Evolutionary conservation across 2,888 invertebrate genomes (phyloP).

Genomic region (Noctua janthina): DNA sequence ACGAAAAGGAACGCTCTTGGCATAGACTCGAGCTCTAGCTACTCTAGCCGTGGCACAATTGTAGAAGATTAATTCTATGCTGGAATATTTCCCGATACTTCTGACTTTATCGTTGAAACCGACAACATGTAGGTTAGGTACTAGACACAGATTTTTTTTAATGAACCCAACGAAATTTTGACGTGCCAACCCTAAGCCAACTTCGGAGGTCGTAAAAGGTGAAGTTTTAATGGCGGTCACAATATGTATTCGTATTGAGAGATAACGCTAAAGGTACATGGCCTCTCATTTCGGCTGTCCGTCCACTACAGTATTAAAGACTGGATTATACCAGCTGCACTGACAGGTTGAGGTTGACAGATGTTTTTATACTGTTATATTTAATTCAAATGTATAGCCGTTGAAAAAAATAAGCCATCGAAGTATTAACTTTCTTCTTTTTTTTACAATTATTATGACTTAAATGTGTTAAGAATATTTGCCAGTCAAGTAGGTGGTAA

Average conservation of each 20-base stretch:
- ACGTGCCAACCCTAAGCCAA: constrained; percentile 62
- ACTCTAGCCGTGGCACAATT: neutral
- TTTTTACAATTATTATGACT: neutral
- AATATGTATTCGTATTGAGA: constrained; percentile 71
- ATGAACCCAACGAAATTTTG: neutral
- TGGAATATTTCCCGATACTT: neutral
- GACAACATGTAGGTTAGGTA: neutral
- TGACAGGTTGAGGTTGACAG: constrained; percentile 52
- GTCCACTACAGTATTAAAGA: constrained; percentile 36
- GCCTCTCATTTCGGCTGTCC: constrained; percentile 61
- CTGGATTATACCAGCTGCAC: constrained; percentile 47
- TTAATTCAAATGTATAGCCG: constrained; percentile 13
- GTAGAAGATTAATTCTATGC: neutral
- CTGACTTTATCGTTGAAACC: neutral
- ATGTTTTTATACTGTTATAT: constrained; percentile 42
- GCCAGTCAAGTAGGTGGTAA: neutral
- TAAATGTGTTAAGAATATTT: neutral
- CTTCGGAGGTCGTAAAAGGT: constrained; percentile 73
- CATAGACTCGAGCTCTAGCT: neutral
- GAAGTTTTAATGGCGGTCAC: constrained; percentile 73
- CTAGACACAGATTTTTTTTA: neutral
- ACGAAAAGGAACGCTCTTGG: neutral
- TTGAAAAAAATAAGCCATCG: neutral
- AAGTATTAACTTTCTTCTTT: neutral
- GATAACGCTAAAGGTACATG: constrained; percentile 55